phyloP scores from a whole-genome alignment of 2,113 vertebrate genomes.

The Pygathrix nemaeus region DNA sequence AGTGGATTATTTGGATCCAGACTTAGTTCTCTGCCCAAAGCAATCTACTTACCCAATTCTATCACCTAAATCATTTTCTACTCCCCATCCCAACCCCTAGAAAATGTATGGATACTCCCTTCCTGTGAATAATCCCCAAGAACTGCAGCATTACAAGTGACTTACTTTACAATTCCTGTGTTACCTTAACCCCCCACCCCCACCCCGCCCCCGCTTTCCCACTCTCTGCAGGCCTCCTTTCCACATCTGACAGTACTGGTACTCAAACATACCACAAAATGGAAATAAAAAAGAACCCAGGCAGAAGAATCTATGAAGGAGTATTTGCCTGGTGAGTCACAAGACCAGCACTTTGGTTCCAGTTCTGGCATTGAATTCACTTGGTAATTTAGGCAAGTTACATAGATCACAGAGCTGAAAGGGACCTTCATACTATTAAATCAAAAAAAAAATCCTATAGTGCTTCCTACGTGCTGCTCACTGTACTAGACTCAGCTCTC shows the following conservation, averaged over 20 bases:
- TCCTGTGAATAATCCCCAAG: not conserved
- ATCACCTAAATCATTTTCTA: not conserved
- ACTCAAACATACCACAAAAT: not conserved
- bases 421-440: not conserved
- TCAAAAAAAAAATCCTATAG: not conserved
- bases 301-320: not conserved
- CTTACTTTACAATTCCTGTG: not conserved
- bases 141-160: not conserved
- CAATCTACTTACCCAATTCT: not conserved
- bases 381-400: constrained; percentile 13
- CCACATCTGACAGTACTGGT: not conserved
- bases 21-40: not conserved
- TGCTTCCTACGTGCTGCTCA: not conserved
- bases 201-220: not conserved
- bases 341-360: not conserved
- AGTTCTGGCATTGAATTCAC: not conserved
- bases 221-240: not conserved
- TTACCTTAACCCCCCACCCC: not conserved
- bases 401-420: not conserved
- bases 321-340: not conserved
- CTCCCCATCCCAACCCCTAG: not conserved
- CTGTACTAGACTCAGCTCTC: not conserved
- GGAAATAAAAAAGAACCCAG: not conserved
- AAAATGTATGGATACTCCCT: not conserved
- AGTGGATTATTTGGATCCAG: not conserved